phyloP scores from a whole-genome alignment of 2,797 vertebrate genomes.

The Acrocephalus scirpaceus region DNA sequence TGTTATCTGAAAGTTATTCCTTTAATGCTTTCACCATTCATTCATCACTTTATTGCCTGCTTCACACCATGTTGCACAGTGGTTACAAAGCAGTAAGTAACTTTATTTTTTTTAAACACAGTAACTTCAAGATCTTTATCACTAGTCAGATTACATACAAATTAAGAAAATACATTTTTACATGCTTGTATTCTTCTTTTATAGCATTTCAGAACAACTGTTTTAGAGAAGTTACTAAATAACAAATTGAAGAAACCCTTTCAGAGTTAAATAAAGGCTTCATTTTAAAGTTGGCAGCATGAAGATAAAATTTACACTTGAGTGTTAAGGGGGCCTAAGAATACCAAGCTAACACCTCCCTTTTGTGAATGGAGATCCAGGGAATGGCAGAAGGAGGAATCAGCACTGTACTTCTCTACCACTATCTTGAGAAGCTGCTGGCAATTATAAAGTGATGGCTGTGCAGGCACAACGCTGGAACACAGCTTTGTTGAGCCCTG shows the following conservation, averaged over 20 bases:
- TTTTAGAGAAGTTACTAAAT: background rate
- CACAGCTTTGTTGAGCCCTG: background rate
- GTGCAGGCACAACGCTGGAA: background rate
- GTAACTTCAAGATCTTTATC: background rate
- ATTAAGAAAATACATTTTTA: background rate
- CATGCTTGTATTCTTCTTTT: background rate
- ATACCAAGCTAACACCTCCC: background rate
- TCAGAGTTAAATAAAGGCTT: background rate
- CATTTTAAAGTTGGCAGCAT: background rate
- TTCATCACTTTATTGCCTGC: background rate
- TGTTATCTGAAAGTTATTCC: background rate
- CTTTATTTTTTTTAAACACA: background rate
- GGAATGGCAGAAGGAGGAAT: background rate
- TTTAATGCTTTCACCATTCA: background rate
- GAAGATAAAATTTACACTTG: background rate
- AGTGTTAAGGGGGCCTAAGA: background rate
- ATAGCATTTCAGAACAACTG: background rate
- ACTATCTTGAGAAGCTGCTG: background rate
- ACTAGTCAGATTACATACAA: background rate
- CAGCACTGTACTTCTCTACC: background rate
- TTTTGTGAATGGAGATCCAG: background rate
- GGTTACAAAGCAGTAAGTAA: background rate
- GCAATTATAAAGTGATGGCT: background rate
- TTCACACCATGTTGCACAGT: background rate
- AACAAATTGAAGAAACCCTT: background rate